These are phyloP conservation scores for Mus pahari DNA, from an alignment of 2,113 vertebrate species.

Conservation along the genomic window DNA sequence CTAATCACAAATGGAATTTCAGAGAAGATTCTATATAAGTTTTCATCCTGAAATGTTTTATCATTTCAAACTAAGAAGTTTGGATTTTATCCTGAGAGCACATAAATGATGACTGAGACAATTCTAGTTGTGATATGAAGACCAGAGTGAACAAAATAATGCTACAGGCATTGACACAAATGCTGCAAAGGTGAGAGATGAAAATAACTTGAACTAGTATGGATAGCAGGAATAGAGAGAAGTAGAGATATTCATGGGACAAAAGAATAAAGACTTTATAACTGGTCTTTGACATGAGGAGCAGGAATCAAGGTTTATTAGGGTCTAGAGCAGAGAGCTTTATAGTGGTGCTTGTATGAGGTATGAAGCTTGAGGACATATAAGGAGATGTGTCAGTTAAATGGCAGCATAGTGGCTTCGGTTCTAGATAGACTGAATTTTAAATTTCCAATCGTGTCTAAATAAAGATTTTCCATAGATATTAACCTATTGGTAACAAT, in stretches of 20 bases:
- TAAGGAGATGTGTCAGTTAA: not conserved
- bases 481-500: not conserved
- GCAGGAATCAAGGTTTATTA: not conserved
- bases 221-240: not conserved
- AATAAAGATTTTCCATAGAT: not conserved
- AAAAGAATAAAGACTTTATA: not conserved
- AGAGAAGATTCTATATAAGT: not conserved
- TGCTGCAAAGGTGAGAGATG: not conserved
- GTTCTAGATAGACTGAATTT: slow-evolving; percentile 13
- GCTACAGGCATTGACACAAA: not conserved
- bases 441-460: not conserved
- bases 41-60: slow-evolving; percentile 19
- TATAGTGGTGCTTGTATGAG: not conserved
- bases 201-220: not conserved
- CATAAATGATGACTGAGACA: not conserved
- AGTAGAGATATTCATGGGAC: not conserved
- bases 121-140: not conserved
- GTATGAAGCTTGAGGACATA: not conserved
- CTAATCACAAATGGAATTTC: slow-evolving; percentile 45
- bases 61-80: not conserved
- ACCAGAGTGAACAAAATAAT: not conserved
- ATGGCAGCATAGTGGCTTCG: not conserved
- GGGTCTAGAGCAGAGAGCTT: not conserved
- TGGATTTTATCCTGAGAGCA: slow-evolving; percentile 28
- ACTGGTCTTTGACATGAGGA: not conserved